Conservation (phyloP, 1,140 invertebrate species). For the Bombus waltoni region DNA sequence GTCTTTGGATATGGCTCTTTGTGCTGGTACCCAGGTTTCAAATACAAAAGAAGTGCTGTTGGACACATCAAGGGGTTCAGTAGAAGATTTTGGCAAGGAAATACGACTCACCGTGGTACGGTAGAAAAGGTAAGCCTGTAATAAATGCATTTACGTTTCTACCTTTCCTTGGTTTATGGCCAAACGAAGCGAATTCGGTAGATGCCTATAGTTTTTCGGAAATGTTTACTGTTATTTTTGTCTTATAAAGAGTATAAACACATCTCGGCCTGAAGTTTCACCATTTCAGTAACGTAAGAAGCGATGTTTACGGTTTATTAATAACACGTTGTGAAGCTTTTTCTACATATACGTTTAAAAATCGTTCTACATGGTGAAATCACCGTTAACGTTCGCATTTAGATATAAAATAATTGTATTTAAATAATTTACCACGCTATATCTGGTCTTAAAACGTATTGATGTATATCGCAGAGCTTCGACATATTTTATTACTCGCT, state of each 20-base stretch:
- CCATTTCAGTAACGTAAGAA: background rate
- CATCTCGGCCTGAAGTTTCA: fast-evolving
- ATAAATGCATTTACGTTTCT: background rate
- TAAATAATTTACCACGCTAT: background rate
- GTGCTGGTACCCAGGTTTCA: slow-evolving; percentile 94
- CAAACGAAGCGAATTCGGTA: background rate
- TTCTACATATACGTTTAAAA: no score
- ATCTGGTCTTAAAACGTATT: background rate
- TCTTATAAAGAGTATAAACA: background rate
- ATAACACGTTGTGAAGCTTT: no score
- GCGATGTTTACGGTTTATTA: background rate
- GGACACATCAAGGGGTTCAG: slow-evolving; percentile 90
- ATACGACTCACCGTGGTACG: slow-evolving; percentile 91
- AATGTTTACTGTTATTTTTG: background rate
- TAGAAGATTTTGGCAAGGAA: slow-evolving; percentile 94
- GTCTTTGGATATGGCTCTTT: slow-evolving; percentile 94
- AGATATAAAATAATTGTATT: background rate
- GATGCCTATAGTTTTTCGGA: no score
- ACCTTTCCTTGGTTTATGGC: no score
- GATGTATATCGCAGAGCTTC: background rate
- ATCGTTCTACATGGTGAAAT: background rate
- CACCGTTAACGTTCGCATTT: background rate
- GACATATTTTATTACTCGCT: background rate
- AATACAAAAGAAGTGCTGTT: slow-evolving; percentile 87
- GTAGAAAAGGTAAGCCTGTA: slow-evolving; percentile 86